Base-by-base conservation (phyloP, 2,888 invertebrate genomes). In the Dynastes tityus region DNA sequence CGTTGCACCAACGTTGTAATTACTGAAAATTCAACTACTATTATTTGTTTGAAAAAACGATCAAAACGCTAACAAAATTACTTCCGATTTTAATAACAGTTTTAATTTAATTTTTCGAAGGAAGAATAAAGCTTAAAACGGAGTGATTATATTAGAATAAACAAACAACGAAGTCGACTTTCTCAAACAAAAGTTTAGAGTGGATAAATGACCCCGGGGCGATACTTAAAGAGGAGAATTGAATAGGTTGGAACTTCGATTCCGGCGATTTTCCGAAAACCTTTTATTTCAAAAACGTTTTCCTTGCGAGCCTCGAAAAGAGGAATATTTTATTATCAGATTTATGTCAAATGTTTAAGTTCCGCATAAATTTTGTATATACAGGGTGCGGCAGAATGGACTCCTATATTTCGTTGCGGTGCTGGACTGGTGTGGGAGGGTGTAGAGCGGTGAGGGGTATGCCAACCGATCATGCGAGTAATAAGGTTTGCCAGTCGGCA, bases 121-220 rank as follows among this genome's bases (percentile, higher is more conserved):
- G 51, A 29, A 51, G 55, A 51, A 11, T 68, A 29, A 51, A 29
- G 68, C 27, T 51, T 29, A 51, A 68, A 68, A 51, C 45, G 45
- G 22, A 9, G 40, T 51, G 49, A 68, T 68, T 68, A 68, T 51
- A 68, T 68, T 51, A 29, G 51, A 68, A 51, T 68, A 68, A 51
- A 68, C 51, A 49, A 68, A 68, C 51, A 68, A 27, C 29, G 51
- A 68, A 51, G 51, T 68, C 68, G 68, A 51, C 49, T 68, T 68
- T 29, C 27, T 51, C 40, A 68, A 68, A 68, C 68, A 68, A 53
- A 68, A 68, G 51, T 51, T 68, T 51, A 51, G 51, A 51, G 29
- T 51, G 22, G 29, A 22, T 29, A 68, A 68, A 68, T 68, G 68
- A 68, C 53, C 68, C 11, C 29, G 51, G 2, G 68, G 68, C 68